phyloP scores from a whole-genome alignment of 1,140 invertebrate genomes.

The Brachionus paranguensis region DNA sequence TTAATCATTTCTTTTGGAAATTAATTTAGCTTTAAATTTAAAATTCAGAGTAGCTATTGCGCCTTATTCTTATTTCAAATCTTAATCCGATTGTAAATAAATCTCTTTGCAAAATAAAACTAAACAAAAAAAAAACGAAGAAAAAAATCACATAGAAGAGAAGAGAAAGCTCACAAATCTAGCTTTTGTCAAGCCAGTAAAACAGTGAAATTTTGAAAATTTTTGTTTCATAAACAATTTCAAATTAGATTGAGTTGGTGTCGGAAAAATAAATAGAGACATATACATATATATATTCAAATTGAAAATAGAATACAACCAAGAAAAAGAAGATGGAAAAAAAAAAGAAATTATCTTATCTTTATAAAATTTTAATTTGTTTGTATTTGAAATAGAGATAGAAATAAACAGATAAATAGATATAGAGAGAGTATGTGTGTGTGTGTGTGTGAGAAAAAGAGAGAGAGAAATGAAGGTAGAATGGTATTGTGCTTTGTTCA shows the following conservation, averaged over 20 bases:
- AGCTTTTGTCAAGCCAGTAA: background rate
- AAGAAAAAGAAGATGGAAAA: background rate
- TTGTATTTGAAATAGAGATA: constrained; percentile 32
- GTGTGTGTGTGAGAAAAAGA: background rate
- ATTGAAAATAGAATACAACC: constrained; percentile 3
- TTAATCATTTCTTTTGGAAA: constrained; percentile 33
- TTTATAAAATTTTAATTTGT: constrained; percentile 19
- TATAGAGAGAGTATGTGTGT: background rate
- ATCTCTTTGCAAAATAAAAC: constrained; percentile 29
- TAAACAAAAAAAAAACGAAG: constrained; percentile 8
- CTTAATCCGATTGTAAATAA: constrained; percentile 38
- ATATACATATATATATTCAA: background rate
- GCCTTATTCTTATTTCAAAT: constrained; percentile 37
- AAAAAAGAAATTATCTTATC: constrained; percentile 21
- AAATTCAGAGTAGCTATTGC: constrained; percentile 15
- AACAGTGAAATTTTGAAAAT: constrained; percentile 3
- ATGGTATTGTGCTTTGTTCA: background rate
- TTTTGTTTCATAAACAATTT: background rate
- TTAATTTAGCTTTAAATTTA: background rate
- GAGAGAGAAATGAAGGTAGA: background rate
- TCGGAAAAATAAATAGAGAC: constrained; percentile 27
- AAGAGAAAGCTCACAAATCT: background rate
- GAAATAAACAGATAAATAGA: background rate
- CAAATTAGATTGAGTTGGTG: background rate
- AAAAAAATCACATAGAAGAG: background rate